phyloP scores from a whole-genome alignment of 2,113 vertebrate genomes.

The Clupea harengus region DNA sequence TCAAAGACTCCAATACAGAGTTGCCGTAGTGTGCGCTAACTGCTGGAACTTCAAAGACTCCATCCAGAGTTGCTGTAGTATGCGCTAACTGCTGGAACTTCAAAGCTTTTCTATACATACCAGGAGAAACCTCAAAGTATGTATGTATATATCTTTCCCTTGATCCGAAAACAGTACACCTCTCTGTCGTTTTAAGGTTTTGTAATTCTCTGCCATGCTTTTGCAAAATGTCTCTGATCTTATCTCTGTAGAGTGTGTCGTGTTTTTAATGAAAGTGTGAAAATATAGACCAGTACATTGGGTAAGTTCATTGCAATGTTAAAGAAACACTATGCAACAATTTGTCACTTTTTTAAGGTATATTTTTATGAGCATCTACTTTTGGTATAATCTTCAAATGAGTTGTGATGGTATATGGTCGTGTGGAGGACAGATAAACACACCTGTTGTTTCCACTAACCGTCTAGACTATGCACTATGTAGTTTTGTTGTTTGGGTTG shows the following conservation, averaged over 20 bases:
- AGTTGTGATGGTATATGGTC: too few relatives aligned
- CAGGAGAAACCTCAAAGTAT: not conserved
- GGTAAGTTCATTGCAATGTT: not conserved
- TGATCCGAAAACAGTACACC: not conserved
- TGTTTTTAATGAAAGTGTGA: not conserved
- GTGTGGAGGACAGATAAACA: too few relatives aligned
- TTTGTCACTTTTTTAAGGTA: too few relatives aligned
- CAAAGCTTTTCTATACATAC: constrained; percentile 8
- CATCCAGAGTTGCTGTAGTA: not conserved
- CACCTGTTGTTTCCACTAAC: too few relatives aligned
- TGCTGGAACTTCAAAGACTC: not conserved
- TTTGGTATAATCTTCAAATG: too few relatives aligned
- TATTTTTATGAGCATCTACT: too few relatives aligned
- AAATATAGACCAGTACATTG: not conserved
- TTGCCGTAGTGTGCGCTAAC: not conserved
- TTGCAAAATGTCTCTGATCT: not conserved
- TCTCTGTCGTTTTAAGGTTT: not conserved
- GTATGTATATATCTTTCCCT: not conserved
- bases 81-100: not conserved
- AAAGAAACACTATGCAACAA: not conserved
- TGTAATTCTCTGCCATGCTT: not conserved
- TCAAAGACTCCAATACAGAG: not conserved
- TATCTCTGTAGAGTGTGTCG: not conserved
- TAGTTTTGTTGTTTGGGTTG: too few relatives aligned
- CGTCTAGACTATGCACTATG: too few relatives aligned